These are phyloP conservation scores for Apotomis capreana DNA, from an alignment of 2,888 invertebrate genomes.

Conservation along the genomic window DNA sequence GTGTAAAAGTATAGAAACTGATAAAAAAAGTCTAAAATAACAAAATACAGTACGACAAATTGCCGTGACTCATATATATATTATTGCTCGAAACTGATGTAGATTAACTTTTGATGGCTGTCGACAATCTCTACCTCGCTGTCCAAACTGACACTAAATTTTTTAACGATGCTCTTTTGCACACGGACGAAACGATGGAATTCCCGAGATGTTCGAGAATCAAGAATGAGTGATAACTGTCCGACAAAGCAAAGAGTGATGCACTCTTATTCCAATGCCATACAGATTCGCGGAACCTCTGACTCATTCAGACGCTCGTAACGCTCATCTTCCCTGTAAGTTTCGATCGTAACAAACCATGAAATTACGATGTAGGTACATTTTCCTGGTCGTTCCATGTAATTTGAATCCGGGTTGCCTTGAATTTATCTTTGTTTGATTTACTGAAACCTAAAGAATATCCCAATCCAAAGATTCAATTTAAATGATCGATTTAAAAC, in stretches of 20 bases:
- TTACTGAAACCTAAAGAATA: too few relatives aligned
- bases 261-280: conserved; percentile 39
- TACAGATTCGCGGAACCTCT: conserved; percentile 30
- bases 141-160: conserved; percentile 64
- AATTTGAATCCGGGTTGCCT: too few relatives aligned
- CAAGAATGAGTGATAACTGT: conserved; percentile 35
- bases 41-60: not conserved
- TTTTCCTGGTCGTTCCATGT: too few relatives aligned
- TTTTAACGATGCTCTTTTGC: conserved; percentile 24
- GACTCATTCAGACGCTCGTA: conserved; percentile 33
- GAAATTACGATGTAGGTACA: not conserved
- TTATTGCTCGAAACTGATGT: conserved; percentile 7
- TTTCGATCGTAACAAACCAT: conserved; percentile 4
- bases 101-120: conserved; percentile 50
- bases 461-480: too few relatives aligned
- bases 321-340: conserved; percentile 19
- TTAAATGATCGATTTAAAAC: not conserved
- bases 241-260: conserved; percentile 38
- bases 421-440: too few relatives aligned
- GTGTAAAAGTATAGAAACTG: too few relatives aligned
- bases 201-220: not conserved
- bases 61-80: conserved; percentile 1
- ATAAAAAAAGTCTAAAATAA: too few relatives aligned
- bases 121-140: conserved; percentile 45
- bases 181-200: conserved; percentile 26